A percentile compares a stretch with the other conserved stretches of the same genome.
Conservation (phyloP, 2,113 vertebrate species). For the Pitta sordida region DNA sequence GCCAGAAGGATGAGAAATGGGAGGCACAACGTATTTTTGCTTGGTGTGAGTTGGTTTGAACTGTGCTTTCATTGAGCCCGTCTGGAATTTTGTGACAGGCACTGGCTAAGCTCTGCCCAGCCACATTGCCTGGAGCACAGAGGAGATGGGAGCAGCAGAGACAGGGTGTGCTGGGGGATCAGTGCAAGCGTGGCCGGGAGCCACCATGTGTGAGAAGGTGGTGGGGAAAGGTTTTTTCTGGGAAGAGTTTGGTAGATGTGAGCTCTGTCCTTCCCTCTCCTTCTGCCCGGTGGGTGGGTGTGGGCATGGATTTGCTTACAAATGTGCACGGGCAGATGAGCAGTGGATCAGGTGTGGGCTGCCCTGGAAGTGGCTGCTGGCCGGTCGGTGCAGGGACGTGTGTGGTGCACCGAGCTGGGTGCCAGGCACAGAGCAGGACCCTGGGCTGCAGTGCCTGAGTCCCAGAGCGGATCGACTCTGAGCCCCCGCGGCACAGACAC, state of each 20-base stretch:
- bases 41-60: neutral
- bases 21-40: neutral
- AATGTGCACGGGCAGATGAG: neutral
- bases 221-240: neutral
- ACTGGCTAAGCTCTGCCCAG: neutral
- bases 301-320: neutral
- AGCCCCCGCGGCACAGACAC: neutral
- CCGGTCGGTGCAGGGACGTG: rapidly evolving
- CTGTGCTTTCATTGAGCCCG: neutral
- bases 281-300: rapidly evolving
- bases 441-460: neutral
- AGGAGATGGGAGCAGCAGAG: neutral
- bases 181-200: rapidly evolving
- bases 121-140: rapidly evolving
- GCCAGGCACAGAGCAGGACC: neutral
- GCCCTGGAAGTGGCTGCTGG: neutral
- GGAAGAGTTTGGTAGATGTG: neutral
- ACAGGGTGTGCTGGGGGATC: rapidly evolving
- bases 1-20: neutral
- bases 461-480: neutral
- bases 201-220: rapidly evolving
- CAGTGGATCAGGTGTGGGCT: neutral
- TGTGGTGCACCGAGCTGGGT: neutral
- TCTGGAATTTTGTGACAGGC: neutral
- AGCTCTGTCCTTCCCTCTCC: neutral